Percentiles rank a stretch among this genome's conserved stretches.
Conservation (phyloP, 2,797 vertebrate genomes). For the Gobionotothen gibberifrons region DNA sequence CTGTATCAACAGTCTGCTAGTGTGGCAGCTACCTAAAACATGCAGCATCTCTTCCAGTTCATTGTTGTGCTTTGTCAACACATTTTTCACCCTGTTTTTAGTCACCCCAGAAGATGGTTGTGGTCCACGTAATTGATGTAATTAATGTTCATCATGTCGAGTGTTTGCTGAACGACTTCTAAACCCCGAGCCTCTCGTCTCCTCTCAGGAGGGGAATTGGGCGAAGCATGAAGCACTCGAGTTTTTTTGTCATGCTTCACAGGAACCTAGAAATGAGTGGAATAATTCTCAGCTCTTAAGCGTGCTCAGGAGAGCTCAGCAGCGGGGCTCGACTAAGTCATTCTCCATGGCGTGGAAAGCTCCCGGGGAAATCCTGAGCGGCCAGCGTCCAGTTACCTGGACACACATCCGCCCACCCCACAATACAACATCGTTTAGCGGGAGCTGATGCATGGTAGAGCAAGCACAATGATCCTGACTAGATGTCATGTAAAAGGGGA, state of each 20-base stretch:
- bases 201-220: constrained; percentile 76
- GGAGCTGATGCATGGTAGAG: constrained; percentile 70
- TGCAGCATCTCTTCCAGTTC: constrained; percentile 32
- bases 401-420: constrained; percentile 63
- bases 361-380: constrained; percentile 61
- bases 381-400: constrained; percentile 62
- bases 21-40: constrained; percentile 35
- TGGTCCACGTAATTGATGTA: constrained; percentile 78
- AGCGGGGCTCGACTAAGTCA: constrained; percentile 69
- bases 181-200: constrained; percentile 70
- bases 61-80: constrained; percentile 39
- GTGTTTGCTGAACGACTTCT: constrained; percentile 75
- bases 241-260: constrained; percentile 80
- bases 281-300: constrained; percentile 81
- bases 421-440: constrained; percentile 65
- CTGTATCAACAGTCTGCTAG: neutral
- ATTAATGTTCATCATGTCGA: constrained; percentile 78
- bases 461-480: constrained; percentile 68
- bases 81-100: constrained; percentile 58
- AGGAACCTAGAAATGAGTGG: constrained; percentile 79
- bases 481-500: constrained; percentile 68
- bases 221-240: constrained; percentile 74
- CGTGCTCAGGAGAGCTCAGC: constrained; percentile 77
- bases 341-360: constrained; percentile 64
- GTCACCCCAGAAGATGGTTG: constrained; percentile 63